Evolutionary conservation across 35 echinoderm and acorn worm genomes (phyloP).

Genomic region (Patiria miniata): DNA sequence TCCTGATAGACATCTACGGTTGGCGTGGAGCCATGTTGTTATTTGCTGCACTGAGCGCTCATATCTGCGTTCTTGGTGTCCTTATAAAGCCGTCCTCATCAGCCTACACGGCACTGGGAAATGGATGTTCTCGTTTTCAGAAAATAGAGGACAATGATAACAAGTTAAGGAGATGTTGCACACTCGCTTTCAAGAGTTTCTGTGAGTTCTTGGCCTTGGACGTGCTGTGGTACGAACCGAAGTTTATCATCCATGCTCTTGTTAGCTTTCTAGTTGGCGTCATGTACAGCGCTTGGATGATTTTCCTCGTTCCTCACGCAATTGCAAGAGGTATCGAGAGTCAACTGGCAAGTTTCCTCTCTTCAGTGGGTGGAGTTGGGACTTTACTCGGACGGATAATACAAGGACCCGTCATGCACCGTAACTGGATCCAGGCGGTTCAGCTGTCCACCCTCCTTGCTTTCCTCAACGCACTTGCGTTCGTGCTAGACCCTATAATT

Average conservation of each 20-base stretch:
- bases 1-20: constrained; percentile 41
- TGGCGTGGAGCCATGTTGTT: constrained; percentile 64
- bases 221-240: not conserved
- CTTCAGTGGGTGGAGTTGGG: constrained; percentile 29
- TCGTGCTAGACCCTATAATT: too few relatives aligned
- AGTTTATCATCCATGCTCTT: not conserved
- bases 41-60: constrained; percentile 17
- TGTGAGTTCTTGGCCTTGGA: not conserved
- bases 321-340: constrained; percentile 14
- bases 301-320: constrained; percentile 46
- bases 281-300: constrained; percentile 30
- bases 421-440: too few relatives aligned
- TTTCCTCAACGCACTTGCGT: too few relatives aligned
- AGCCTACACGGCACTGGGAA: not conserved
- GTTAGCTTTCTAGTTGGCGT: not conserved
- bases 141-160: not conserved
- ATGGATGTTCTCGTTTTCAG: not conserved
- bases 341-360: not conserved
- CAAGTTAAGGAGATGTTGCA: not conserved
- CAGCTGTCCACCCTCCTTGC: too few relatives aligned
- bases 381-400: constrained; percentile 12
- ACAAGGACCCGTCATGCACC: too few relatives aligned
- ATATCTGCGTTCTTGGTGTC: constrained; percentile 8
- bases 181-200: not conserved
- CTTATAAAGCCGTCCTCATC: not conserved